Percentiles rank a stretch among this genome's conserved stretches.
Conservation (phyloP, 2,113 vertebrate genomes). For the Ginglymostoma cirratum region DNA sequence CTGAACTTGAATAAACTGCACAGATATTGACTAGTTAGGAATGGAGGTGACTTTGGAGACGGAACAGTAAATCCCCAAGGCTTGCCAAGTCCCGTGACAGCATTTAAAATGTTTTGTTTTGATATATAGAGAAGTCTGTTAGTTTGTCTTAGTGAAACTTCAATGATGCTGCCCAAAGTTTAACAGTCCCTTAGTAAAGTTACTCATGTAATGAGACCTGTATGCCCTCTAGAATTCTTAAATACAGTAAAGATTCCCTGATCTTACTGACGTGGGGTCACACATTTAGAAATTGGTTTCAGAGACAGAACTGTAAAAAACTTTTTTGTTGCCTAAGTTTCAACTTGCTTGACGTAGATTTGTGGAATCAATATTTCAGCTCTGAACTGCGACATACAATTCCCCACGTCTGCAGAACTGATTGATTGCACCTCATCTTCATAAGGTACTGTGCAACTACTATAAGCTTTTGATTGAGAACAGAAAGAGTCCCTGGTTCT, state of each 20-base stretch:
- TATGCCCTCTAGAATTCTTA: not conserved
- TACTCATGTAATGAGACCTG: not conserved
- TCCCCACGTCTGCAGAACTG: not conserved
- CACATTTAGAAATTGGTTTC: not conserved
- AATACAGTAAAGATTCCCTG: not conserved
- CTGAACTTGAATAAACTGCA: not conserved
- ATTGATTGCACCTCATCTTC: slow-evolving; percentile 25
- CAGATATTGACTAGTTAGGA: not conserved
- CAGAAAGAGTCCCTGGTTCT: not conserved
- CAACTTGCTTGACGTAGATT: slow-evolving; percentile 13
- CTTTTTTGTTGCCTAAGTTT: not conserved
- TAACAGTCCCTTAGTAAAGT: not conserved
- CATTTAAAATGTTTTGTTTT: not conserved
- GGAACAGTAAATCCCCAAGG: not conserved
- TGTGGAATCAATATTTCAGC: slow-evolving; percentile 19
- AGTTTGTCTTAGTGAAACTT: not conserved
- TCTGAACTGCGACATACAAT: not conserved
- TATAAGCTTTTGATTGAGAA: not conserved
- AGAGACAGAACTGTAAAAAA: not conserved
- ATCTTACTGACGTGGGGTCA: not conserved
- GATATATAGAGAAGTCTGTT: not conserved
- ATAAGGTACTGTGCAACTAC: not conserved
- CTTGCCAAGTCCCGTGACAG: not conserved
- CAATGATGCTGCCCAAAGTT: not conserved
- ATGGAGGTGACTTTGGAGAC: not conserved